Evolutionary conservation across 2,797 vertebrate genomes (phyloP).

Genomic region (Sebastolobus altivelis): DNA sequence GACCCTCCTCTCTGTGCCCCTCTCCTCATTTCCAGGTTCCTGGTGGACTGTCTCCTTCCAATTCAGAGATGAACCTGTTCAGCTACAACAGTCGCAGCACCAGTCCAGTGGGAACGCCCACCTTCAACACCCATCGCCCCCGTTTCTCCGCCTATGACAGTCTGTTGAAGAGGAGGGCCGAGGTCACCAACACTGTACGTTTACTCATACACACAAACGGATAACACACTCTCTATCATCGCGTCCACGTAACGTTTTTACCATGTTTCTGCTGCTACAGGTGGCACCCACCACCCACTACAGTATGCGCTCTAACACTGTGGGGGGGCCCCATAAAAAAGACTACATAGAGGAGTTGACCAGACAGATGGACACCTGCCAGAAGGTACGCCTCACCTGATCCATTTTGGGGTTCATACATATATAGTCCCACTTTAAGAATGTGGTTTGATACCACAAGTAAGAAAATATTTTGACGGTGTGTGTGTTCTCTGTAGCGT

Average conservation of each 20-base stretch:
- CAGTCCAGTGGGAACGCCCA: slow-evolving; percentile 66
- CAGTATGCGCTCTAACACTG: slow-evolving; percentile 63
- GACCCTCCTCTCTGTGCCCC: neutral
- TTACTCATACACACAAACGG: neutral
- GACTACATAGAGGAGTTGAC: slow-evolving; percentile 87
- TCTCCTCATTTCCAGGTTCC: slow-evolving; percentile 25
- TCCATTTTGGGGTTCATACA: neutral
- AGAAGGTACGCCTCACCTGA: slow-evolving; percentile 67
- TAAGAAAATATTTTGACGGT: neutral
- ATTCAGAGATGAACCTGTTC: slow-evolving; percentile 81
- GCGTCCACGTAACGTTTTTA: neutral
- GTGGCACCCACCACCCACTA: slow-evolving; percentile 56
- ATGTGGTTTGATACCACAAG: neutral
- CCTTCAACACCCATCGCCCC: slow-evolving; percentile 24
- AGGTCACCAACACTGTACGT: slow-evolving; percentile 57
- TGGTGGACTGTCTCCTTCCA: slow-evolving; percentile 75
- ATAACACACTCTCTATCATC: neutral
- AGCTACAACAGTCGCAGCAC: slow-evolving; percentile 73
- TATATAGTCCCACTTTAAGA: neutral
- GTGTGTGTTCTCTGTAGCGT: slow-evolving; percentile 71
- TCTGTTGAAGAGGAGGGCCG: slow-evolving; percentile 74
- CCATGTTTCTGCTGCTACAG: slow-evolving; percentile 20
- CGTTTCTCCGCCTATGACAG: slow-evolving; percentile 79
- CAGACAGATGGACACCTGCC: slow-evolving; percentile 79
- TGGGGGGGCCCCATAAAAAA: slow-evolving; percentile 72